phyloP scores from a whole-genome alignment of 2,888 invertebrate species.

The Orthosia incerta region DNA sequence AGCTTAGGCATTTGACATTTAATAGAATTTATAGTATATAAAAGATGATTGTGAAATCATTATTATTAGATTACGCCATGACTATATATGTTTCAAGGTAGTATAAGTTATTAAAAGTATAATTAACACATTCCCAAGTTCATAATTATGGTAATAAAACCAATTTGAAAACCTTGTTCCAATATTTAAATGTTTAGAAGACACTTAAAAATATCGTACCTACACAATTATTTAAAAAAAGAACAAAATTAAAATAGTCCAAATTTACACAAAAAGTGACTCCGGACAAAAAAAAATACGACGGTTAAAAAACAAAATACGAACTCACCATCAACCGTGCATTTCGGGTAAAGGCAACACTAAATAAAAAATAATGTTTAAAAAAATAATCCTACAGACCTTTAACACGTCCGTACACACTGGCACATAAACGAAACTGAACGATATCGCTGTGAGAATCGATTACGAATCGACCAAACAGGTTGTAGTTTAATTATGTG shows the following conservation, averaged over 20 bases:
- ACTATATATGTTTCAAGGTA: slow-evolving; percentile 3
- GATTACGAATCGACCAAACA: slow-evolving; percentile 73
- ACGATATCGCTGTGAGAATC: slow-evolving; percentile 73
- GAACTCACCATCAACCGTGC: slow-evolving; percentile 47
- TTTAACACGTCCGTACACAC: slow-evolving; percentile 82
- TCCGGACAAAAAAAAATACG: not conserved
- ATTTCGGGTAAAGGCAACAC: slow-evolving; percentile 45
- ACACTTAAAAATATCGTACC: not conserved
- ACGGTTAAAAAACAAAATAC: not conserved
- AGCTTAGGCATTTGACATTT: slow-evolving; percentile 25
- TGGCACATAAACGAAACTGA: slow-evolving; percentile 85
- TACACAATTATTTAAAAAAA: not conserved
- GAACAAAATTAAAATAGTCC: not conserved
- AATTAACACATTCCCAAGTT: slow-evolving; percentile 9
- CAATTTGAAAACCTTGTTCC: not conserved
- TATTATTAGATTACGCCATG: not conserved
- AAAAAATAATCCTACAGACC: slow-evolving; percentile 49
- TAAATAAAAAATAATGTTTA: slow-evolving; percentile 18
- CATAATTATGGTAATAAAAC: not conserved
- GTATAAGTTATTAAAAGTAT: slow-evolving; percentile 1
- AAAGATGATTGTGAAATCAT: slow-evolving; percentile 13
- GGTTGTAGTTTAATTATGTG: slow-evolving; percentile 71
- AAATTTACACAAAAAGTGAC: not conserved
- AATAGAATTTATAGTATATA: slow-evolving; percentile 1
- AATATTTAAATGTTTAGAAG: not conserved